phyloP scores from a whole-genome alignment of 1,140 invertebrate species.

The Mylabris phalerata region DNA sequence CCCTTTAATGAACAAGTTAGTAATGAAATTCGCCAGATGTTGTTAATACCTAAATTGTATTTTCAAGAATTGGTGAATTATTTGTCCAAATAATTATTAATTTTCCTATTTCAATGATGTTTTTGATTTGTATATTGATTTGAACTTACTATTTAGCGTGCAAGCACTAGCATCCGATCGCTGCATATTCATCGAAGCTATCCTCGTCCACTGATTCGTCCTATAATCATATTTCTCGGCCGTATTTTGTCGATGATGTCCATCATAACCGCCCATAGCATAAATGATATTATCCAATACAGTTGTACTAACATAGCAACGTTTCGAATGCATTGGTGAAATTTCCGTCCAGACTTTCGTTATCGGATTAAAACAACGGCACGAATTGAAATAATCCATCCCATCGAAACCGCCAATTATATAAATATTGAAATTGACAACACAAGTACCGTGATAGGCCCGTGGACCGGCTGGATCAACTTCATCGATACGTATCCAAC shows the following conservation, averaged over 20 bases:
- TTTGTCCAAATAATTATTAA: too few relatives aligned
- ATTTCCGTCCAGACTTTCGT: slow-evolving; percentile 57
- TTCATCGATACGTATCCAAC: slow-evolving; percentile 60
- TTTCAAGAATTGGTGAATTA: too few relatives aligned
- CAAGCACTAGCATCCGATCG: slow-evolving; percentile 64
- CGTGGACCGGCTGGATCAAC: slow-evolving; percentile 56
- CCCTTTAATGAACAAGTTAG: too few relatives aligned
- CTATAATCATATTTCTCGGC: slow-evolving; percentile 69
- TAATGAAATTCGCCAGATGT: too few relatives aligned
- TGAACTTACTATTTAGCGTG: slow-evolving; percentile 48
- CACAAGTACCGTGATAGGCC: slow-evolving; percentile 65
- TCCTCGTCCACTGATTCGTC: slow-evolving; percentile 57
- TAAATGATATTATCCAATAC: slow-evolving; percentile 57
- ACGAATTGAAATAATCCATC: slow-evolving; percentile 58
- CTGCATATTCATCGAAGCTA: slow-evolving; percentile 57
- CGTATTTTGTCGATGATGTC: slow-evolving; percentile 61
- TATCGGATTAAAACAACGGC: slow-evolving; percentile 57
- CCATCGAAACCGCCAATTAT: slow-evolving; percentile 65
- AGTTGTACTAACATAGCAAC: slow-evolving; percentile 61
- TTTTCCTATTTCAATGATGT: too few relatives aligned
- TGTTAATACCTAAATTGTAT: too few relatives aligned
- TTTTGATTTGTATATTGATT: too few relatives aligned
- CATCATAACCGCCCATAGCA: slow-evolving; percentile 73
- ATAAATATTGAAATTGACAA: slow-evolving; percentile 60
- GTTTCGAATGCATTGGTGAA: slow-evolving; percentile 56